Evolutionary conservation across 2,797 vertebrate genomes (phyloP).

Genomic region (Pangasius djambal): DNA sequence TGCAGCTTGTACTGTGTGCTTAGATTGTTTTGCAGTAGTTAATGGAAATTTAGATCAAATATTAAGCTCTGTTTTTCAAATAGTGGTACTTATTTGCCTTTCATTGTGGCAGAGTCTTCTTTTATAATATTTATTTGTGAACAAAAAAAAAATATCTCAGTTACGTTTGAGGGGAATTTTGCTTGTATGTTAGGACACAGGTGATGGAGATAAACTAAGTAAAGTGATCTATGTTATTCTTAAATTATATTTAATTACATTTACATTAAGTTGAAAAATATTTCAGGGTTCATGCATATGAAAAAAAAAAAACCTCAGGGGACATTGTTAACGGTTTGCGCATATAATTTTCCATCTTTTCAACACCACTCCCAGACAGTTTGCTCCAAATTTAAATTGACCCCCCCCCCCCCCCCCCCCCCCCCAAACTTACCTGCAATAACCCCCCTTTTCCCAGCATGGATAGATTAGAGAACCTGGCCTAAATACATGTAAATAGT

Average conservation of each 20-base stretch:
- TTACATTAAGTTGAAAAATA: conserved; percentile 24
- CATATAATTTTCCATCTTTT: conserved; percentile 9
- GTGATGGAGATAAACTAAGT: conserved; percentile 25
- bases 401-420: not conserved
- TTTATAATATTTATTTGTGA: conserved; percentile 64
- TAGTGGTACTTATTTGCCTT: conserved; percentile 60
- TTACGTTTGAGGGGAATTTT: not conserved
- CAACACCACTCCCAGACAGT: not conserved
- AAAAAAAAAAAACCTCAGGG: conserved; percentile 49
- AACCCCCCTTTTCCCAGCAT: conserved; percentile 15
- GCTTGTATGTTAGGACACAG: conserved; percentile 24
- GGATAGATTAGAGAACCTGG: not conserved
- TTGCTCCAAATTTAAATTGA: not conserved
- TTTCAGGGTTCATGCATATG: conserved; percentile 50
- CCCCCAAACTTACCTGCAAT: conserved; percentile 18
- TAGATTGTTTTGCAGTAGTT: conserved; percentile 63
- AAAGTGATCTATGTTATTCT: conserved; percentile 51
- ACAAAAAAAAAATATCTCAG: conserved; percentile 5
- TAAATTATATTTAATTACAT: conserved; percentile 18
- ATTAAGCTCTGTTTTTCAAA: conserved; percentile 56
- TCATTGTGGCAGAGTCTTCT: conserved; percentile 59
- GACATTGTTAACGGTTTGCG: conserved; percentile 32
- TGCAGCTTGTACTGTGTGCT: conserved; percentile 62
- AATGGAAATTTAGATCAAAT: conserved; percentile 62
- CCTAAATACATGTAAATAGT: conserved; percentile 25